Evolutionary conservation across 2,797 vertebrate genomes (phyloP).

Genomic region (Malurus splendens): DNA sequence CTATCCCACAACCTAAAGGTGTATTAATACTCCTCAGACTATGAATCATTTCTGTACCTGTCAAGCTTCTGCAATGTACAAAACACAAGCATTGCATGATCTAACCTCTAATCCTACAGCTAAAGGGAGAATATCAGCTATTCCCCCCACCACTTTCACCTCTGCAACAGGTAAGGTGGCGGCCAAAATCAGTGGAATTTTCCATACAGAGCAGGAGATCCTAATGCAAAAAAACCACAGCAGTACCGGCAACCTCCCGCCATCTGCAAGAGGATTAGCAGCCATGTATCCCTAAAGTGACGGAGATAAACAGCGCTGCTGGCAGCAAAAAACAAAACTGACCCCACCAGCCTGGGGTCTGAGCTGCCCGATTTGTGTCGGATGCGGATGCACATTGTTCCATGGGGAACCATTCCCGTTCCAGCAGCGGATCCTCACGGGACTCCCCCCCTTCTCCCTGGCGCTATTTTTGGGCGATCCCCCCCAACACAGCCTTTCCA

Average conservation of each 20-base stretch:
- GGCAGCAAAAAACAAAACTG: accelerated
- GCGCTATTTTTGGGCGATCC: accelerated
- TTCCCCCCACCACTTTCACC: not conserved
- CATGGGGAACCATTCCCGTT: accelerated
- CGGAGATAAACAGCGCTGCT: not conserved
- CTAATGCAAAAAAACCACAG: accelerated
- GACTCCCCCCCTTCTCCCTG: too few species aligned
- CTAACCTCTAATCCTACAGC: not conserved
- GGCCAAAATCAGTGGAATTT: not conserved
- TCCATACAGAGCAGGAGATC: not conserved
- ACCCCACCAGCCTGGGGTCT: accelerated
- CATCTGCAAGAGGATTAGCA: not conserved
- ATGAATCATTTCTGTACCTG: not conserved
- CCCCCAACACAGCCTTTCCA: not conserved
- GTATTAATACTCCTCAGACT: not conserved
- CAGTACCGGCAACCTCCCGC: not conserved
- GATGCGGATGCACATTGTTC: accelerated
- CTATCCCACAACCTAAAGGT: not conserved
- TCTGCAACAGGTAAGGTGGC: not conserved
- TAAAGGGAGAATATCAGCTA: not conserved
- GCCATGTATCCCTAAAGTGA: not conserved
- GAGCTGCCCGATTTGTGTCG: accelerated
- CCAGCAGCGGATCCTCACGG: accelerated
- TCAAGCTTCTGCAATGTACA: not conserved
- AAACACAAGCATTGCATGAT: not conserved